Evolutionary conservation across 1,140 invertebrate species (phyloP).

Genomic region (Popillia japonica): DNA sequence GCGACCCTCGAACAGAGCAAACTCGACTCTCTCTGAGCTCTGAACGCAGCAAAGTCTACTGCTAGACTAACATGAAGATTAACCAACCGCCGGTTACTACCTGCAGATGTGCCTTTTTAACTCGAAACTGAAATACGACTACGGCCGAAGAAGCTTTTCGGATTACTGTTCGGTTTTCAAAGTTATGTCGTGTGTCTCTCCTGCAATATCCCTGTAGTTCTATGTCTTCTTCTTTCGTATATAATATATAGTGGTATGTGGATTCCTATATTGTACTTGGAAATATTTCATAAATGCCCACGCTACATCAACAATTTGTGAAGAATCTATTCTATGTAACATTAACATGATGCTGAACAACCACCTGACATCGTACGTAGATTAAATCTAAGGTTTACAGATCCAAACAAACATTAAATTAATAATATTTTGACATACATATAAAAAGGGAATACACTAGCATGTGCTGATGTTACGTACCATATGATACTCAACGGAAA

Average conservation of each 20-base stretch:
- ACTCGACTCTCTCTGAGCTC: background rate
- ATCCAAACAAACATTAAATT: too few species aligned
- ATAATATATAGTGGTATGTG: background rate
- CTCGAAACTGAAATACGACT: constrained; percentile 28
- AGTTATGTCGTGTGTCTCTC: constrained; percentile 14
- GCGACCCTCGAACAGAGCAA: constrained; percentile 10
- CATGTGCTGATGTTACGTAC: too few species aligned
- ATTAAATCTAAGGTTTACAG: too few species aligned
- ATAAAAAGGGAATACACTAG: too few species aligned
- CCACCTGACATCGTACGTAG: too few species aligned
- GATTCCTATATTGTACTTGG: background rate
- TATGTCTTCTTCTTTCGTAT: background rate
- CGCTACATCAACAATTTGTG: too few species aligned
- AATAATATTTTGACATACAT: too few species aligned
- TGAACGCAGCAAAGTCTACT: constrained; percentile 27
- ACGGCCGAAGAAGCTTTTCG: constrained; percentile 32
- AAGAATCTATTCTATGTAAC: too few species aligned
- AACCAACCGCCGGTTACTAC: constrained; percentile 24
- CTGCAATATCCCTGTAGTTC: background rate
- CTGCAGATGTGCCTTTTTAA: constrained; percentile 34
- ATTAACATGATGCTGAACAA: too few species aligned
- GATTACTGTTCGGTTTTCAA: constrained; percentile 25
- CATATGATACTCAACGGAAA: too few species aligned
- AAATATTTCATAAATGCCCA: too few species aligned
- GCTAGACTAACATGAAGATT: constrained; percentile 33